Conservation (phyloP, 2,113 vertebrate species). For the Macrotus californicus region DNA sequence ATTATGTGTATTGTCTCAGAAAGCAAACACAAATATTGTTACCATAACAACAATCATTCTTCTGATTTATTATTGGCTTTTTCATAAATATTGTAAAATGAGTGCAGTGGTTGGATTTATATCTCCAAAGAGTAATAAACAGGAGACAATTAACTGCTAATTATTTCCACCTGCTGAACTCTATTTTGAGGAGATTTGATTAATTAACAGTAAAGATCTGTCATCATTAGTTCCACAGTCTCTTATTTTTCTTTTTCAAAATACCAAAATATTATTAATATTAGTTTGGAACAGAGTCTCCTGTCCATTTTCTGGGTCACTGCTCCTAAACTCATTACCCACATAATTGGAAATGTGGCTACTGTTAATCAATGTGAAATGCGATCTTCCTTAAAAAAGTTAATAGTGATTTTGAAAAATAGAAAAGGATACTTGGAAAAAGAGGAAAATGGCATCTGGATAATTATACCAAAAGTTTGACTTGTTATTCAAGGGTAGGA, state of each 20-base stretch:
- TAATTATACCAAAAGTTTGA: not conserved
- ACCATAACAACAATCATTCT: conserved; percentile 35
- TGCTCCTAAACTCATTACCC: conserved; percentile 76
- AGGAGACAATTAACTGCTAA: conserved; percentile 79
- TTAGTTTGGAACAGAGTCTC: conserved; percentile 67
- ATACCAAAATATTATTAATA: conserved; percentile 70
- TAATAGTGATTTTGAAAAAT: conserved; percentile 57
- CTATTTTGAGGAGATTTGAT: conserved; percentile 79
- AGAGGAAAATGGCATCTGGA: not conserved
- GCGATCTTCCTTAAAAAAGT: conserved; percentile 62
- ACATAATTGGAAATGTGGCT: conserved; percentile 75
- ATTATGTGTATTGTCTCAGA: conserved; percentile 35
- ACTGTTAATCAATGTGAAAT: conserved; percentile 75
- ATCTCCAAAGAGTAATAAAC: conserved; percentile 80
- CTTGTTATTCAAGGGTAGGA: not conserved
- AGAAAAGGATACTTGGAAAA: conserved; percentile 42
- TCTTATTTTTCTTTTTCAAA: conserved; percentile 50
- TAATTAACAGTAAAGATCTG: conserved; percentile 79
- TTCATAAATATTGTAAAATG: conserved; percentile 70
- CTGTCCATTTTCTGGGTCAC: conserved; percentile 78
- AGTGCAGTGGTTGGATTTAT: conserved; percentile 69
- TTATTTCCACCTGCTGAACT: conserved; percentile 83
- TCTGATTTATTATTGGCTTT: conserved; percentile 72
- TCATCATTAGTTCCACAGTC: conserved; percentile 72
- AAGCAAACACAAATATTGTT: conserved; percentile 57